Evolutionary conservation across 2,888 invertebrate genomes (phyloP).

Genomic region (Argyresthia albistria): DNA sequence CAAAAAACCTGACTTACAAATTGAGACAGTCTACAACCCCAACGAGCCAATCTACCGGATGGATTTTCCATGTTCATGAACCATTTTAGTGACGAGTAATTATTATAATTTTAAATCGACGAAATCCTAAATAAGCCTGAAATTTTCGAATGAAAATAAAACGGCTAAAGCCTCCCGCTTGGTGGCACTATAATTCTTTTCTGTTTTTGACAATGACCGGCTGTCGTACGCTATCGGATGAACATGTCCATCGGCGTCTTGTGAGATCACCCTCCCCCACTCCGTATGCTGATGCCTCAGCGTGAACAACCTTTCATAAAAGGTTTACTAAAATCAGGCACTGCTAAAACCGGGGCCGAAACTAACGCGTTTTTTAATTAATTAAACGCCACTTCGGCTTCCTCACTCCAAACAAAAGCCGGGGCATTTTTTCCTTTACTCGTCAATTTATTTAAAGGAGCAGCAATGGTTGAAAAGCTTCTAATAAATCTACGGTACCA

Average conservation of each 20-base stretch:
- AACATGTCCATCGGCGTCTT: conserved; percentile 2
- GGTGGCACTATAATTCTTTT: conserved; percentile 5
- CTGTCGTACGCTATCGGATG: conserved; percentile 5
- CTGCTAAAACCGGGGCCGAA: conserved; percentile 3
- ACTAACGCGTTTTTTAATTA: conserved; percentile 3
- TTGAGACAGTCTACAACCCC: conserved; percentile 1
- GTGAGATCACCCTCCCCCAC: conserved; percentile 4
- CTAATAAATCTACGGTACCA: conserved; percentile 18
- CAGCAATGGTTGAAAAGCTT: conserved; percentile 16
- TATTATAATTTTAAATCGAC: background rate
- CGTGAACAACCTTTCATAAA: conserved; percentile 5
- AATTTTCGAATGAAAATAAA: background rate
- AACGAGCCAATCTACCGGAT: conserved; percentile 2
- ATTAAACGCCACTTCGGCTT: conserved; percentile 12
- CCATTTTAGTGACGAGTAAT: background rate
- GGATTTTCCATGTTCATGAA: conserved; percentile 2
- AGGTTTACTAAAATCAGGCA: conserved; percentile 2
- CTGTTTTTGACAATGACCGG: background rate
- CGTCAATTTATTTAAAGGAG: conserved; percentile 9
- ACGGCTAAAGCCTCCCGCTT: conserved; percentile 4
- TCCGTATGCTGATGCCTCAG: background rate
- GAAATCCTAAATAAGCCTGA: background rate
- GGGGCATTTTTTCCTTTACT: conserved; percentile 10
- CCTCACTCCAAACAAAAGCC: conserved; percentile 13
- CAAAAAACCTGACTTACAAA: no score